Evolutionary conservation across 1,140 invertebrate species (phyloP), one percentile per base, ranked within the genome.

Genomic region (Saccostrea cuccullata): DNA sequence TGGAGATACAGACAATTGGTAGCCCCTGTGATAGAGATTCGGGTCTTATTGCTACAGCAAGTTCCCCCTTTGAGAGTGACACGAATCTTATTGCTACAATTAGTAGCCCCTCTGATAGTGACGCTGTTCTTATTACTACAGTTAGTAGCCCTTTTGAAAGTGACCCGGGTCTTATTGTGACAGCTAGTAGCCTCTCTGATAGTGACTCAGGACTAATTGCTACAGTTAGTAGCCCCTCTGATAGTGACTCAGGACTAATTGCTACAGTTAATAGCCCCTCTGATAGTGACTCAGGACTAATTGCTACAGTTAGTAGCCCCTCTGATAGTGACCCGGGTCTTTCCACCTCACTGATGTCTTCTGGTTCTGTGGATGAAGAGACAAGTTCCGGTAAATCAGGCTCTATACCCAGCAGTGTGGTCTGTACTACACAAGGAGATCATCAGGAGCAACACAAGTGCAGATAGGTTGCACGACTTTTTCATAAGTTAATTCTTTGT

Each of bases 381-480:
- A 23, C 23, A 13, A 26, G 4, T 15, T 36, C 70, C 5, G 26
- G 70, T 15, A 77, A 77, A 17, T 30, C 26, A 26, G 36, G 70
- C 13, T 77, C 70, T 36, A 15, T 77, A 77, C 70, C 70, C 15
- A 77, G 30, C 23, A 13, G 26, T 77, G 26, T 30, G 11, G 26
- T 77, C 30, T 77, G 70, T 77, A 30, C 70, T 13, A 23, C 70
- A 77, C 70, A 77, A 36, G 70, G 30, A 36, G 30, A 36, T 30
- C 67, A 73, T 77, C 26, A 77, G 30, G 30, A 30, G 70, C 26
- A 77, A 26, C 70, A 77, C 13, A 77, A 77, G 70, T 77, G 70
- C 70, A 77, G 70, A 77, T 77, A 77, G 70, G 70, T 77, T 36
- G 70, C 70, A 26, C 36, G 70, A 1, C 26, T 36, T 77, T 26